Percentiles rank a stretch among this genome's conserved stretches.
These are phyloP conservation scores for Tenthredo livida DNA, from an alignment of 2,888 invertebrate species.

Conservation along the genomic window DNA sequence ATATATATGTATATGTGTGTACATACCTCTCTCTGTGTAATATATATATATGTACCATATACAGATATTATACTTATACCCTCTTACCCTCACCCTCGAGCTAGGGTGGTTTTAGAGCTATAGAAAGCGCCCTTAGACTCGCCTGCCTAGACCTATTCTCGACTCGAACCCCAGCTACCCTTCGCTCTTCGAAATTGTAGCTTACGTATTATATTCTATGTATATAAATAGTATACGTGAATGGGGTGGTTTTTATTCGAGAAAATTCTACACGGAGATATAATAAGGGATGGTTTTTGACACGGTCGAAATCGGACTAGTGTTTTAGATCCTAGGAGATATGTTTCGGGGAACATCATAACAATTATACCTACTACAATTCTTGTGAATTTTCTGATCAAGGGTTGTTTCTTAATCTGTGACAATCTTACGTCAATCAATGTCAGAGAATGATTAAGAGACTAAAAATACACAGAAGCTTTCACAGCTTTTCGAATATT, in stretches of 20 bases:
- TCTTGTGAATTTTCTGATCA: too few relatives aligned
- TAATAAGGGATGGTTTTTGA: not conserved
- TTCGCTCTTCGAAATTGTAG: conserved; percentile 8
- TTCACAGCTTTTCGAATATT: not conserved
- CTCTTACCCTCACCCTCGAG: not conserved
- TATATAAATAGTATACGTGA: not conserved
- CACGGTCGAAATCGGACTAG: not conserved
- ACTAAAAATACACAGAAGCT: too few relatives aligned
- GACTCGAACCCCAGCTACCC: conserved; percentile 6
- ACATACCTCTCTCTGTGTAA: not conserved
- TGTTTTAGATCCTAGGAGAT: too few relatives aligned
- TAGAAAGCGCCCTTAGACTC: conserved; percentile 30
- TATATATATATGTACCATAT: not conserved
- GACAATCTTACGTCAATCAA: not conserved
- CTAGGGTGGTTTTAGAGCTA: conserved; percentile 24
- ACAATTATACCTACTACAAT: too few relatives aligned
- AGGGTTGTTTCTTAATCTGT: too few relatives aligned
- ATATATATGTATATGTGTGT: not conserved
- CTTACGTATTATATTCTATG: conserved; percentile 16
- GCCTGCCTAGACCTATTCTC: conserved; percentile 21
- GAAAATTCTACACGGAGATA: not conserved
- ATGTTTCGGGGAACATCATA: too few relatives aligned
- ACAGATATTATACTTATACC: conserved; percentile 25
- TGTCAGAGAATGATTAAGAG: not conserved
- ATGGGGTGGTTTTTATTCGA: not conserved